Base-by-base conservation (phyloP, 92 coral and sea anemone species). In the Micromussa lordhowensis region DNA sequence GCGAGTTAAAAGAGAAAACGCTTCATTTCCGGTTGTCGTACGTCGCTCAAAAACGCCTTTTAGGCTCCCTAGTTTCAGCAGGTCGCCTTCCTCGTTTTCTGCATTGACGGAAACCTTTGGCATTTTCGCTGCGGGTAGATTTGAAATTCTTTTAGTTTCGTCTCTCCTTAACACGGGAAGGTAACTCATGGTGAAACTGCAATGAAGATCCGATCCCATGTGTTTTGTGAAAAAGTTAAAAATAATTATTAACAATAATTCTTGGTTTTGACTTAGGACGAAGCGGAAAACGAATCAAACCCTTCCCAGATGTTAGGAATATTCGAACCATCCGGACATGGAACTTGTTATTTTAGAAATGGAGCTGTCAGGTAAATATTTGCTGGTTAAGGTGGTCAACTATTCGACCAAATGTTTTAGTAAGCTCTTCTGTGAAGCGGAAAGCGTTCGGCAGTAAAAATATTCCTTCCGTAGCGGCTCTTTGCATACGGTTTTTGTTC, bases 271-370 rank as follows among this genome's bases (percentile, higher is more conserved):
- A 11, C 22, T 30, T 38, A 93, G 96, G 94, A 97, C 91, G 95
- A 88, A 40, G 88, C 87, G 75, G 91, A 91, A 44, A 87, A 76
- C 79, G 96, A 93, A 48, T 79, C 81, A 70, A 82, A 76, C 57
- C 95, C 91, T 26, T 88, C 98, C 6, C 95, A 94, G 36, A 94
- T 96, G 95, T 76, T 97, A 44, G 99, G 96, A 26, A 94, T 94
- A 31, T 96, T 97, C 87, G 95, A 97, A 74, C 99, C 99, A 28
- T 86, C 97, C 13, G 99, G 99, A 1, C 96, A 97, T 86, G 98
- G 98, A n/a, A 91, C 98, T 28, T 97, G 99, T 64, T 96, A 96
- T 87, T 97, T 90, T 88, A 80, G 83, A 28, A 91, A 90, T 40
- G 96, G 96, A 3, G 26, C 59, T 5, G 90, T 93, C 78, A 93